Base-by-base conservation (phyloP, 2,888 invertebrate species). In the Callyntrura sp. region DNA sequence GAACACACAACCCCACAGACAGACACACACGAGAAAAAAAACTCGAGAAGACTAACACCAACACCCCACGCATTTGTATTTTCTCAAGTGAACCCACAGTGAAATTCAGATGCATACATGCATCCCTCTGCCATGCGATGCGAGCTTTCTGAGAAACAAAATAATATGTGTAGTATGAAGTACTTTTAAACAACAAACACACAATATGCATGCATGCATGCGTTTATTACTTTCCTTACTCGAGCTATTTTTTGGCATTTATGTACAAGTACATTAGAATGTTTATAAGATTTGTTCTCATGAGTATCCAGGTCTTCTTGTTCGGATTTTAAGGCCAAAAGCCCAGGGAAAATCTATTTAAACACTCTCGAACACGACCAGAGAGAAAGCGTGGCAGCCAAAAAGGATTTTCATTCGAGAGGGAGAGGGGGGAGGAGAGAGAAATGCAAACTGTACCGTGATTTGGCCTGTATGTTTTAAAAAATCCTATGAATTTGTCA, bases 401-500 rank as follows among this genome's bases (percentile, higher is more conserved):
- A 78, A 57, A 55, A 57, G 73, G 78, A 78, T 25, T 82, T 43
- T 82, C 45, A 35, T 35, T 4, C 6, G 35, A 25, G 81, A 28
- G 5, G 57, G n/a, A 25, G 43, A 51, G 57, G 17, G 65, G 6
- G 35, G 6, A 65, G 48, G 43, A 51, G 57, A 28, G 65, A 35
- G 35, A 35, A 65, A 43, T 81, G 57, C 55, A 79, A 81, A 70
- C 68, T 23, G 51, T 51, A 35, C 62, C 60, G 45, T 85, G 85
- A 65, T 86, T 86, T 25, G 45, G 85, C 70, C 85, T 62, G 76
- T 62, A 6, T 35, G 35, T 35, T 35, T n/a, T 35, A 35, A 60
- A 62, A 43, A 79, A 51, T 86, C 78, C 65, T 48, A 45, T 65
- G 87, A 87, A 87, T 87, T 87, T 87, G 87, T 87, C 85, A 86